Conservation (phyloP, 2,113 vertebrate species). For the Maccullochella peelii region DNA sequence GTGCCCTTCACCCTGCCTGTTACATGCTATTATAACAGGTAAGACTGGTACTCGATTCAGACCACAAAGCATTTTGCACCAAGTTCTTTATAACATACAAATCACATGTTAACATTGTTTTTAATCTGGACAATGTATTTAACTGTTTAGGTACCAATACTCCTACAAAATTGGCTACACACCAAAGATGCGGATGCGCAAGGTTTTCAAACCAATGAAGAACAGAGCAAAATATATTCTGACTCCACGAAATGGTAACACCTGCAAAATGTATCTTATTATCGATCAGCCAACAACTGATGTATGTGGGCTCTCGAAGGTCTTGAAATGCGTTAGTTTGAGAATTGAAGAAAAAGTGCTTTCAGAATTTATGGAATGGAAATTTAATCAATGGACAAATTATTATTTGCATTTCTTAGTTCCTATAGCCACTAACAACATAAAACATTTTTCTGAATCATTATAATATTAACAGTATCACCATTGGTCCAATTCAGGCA, state of each 20-base stretch:
- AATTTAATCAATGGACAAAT: not conserved
- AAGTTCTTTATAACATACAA: not conserved
- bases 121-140: not conserved
- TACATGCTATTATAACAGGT: conserved; percentile 81
- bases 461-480: no score
- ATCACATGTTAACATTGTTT: not conserved
- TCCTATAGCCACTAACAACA: not conserved
- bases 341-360: not conserved
- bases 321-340: not conserved
- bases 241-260: conserved; percentile 75
- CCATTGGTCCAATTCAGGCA: no score
- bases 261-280: not conserved
- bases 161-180: conserved; percentile 80
- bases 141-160: conserved; percentile 76
- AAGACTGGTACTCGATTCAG: not conserved
- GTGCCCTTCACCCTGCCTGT: conserved; percentile 69
- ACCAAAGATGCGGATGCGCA: conserved; percentile 57
- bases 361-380: no score
- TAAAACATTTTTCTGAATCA: no score
- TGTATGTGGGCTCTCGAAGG: not conserved
- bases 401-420: not conserved
- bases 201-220: conserved; percentile 66
- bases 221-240: conserved; percentile 64
- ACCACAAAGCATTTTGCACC: not conserved
- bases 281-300: not conserved